Percentiles rank a stretch among this genome's conserved stretches.
phyloP scores from a whole-genome alignment of 2,888 invertebrate species.

The Onthophagus sagittarius region DNA sequence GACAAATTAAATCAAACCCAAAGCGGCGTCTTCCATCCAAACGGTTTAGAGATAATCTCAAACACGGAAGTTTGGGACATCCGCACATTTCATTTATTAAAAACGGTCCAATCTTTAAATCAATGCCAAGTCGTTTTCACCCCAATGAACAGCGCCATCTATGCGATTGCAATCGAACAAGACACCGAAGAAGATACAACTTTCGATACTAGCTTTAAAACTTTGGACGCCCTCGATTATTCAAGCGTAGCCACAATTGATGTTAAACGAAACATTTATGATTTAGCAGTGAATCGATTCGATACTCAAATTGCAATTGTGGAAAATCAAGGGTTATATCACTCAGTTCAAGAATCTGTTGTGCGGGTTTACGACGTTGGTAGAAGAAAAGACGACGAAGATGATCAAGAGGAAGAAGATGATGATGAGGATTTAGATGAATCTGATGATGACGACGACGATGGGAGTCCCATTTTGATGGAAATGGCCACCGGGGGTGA shows the following conservation, averaged over 20 bases:
- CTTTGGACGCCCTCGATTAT: conserved; percentile 91
- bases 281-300: conserved; percentile 75
- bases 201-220: conserved; percentile 91
- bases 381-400: conserved; percentile 79
- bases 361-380: conserved; percentile 93
- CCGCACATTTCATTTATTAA: conserved; percentile 86
- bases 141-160: conserved; percentile 79
- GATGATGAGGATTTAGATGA: conserved; percentile 59
- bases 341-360: conserved; percentile 82
- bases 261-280: conserved; percentile 85
- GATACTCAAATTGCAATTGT: conserved; percentile 89
- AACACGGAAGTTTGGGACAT: conserved; percentile 99
- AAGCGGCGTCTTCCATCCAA: conserved; percentile 95
- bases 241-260: conserved; percentile 93
- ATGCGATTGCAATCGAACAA: conserved; percentile 77
- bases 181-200: conserved; percentile 66
- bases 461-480: conserved; percentile 3
- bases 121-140: conserved; percentile 85
- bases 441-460: conserved; percentile 55
- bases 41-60: conserved; percentile 90
- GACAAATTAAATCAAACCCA: conserved; percentile 95
- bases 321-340: conserved; percentile 82
- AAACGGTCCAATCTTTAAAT: conserved; percentile 91
- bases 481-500: conserved; percentile 20
- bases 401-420: conserved; percentile 62